Base-by-base conservation (phyloP, 2,113 vertebrate species). In the Lasiurus borealis region DNA sequence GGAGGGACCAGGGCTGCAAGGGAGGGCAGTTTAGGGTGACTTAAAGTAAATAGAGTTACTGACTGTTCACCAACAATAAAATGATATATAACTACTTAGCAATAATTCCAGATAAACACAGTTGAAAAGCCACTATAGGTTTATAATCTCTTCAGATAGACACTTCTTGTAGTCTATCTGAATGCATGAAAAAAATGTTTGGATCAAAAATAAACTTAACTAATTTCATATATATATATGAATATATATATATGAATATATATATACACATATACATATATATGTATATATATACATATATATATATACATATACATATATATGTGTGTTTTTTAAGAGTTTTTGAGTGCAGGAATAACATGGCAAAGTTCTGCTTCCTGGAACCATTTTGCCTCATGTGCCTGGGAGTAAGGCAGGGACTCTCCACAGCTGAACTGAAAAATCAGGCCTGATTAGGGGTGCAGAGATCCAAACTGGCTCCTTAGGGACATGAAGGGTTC, bases 181-280 rank as follows among this genome's bases (percentile, higher is more conserved):
- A 50, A 83, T 50, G 25, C 90, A 12, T 40, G 44, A 23, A 77
- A 62, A 31, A 62, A 34, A 31, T 52, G 12, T 90, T 89, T 81
- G 54, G n/a, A 29, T 40, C 64, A 52, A 72, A 86, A 68, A 85
- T 80, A 59, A 90, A 81, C 8, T 80, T 80, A 93, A 36, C 57
- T 73, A 78, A 52, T 92, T 88, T 52, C 29, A 16, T 31, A n/a
- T 44, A 83, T 48, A 48, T 50, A 50, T 9, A 50, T 50, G n/a
- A n/a, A n/a, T n/a, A n/a, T n/a, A n/a, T n/a, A n/a, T n/a, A n/a
- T n/a, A n/a, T n/a, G n/a, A n/a, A n/a, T n/a, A n/a, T n/a, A n/a
- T n/a, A n/a, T n/a, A n/a, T n/a, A n/a, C n/a, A n/a, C n/a, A n/a
- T n/a, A n/a, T n/a, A n/a, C n/a, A n/a, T n/a, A n/a, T n/a, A n/a